A percentile compares a stretch with the other conserved stretches of the same genome.
Evolutionary conservation across 2,888 invertebrate species (phyloP).

Genomic region (Meghimatium bilineatum): DNA sequence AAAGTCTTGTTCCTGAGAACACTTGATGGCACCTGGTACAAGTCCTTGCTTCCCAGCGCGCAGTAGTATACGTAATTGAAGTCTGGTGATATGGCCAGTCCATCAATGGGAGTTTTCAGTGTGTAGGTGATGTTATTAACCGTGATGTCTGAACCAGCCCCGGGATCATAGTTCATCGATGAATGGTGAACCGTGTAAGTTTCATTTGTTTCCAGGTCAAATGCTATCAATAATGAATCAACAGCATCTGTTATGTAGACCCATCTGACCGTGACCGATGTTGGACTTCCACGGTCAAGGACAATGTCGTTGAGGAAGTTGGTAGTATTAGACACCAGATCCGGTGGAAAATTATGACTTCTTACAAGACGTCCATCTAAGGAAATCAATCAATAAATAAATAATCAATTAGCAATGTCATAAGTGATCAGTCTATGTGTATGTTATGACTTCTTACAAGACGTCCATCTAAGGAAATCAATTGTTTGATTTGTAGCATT

Average conservation of each 20-base stretch:
- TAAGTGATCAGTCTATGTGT: too few species aligned
- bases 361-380: constrained; percentile 25
- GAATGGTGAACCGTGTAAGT: constrained; percentile 60
- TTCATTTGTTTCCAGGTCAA: constrained; percentile 57
- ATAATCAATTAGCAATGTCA: too few species aligned
- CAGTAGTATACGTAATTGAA: constrained; percentile 65
- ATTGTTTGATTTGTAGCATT: too few species aligned
- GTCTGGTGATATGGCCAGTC: constrained; percentile 66
- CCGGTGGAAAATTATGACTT: constrained; percentile 29
- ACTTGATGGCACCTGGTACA: constrained; percentile 58
- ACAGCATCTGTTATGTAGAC: constrained; percentile 65
- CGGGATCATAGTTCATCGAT: constrained; percentile 56
- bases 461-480: too few species aligned
- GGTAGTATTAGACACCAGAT: constrained; percentile 29
- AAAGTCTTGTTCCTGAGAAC: constrained; percentile 53
- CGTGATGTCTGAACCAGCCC: constrained; percentile 44
- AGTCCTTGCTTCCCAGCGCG: constrained; percentile 57
- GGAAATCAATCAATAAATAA: not conserved
- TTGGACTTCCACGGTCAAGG: constrained; percentile 55
- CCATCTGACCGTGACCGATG: constrained; percentile 57
- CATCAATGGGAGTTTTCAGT: constrained; percentile 58
- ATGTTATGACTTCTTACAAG: too few species aligned
- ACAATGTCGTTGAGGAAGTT: constrained; percentile 68
- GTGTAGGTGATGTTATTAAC: constrained; percentile 14
- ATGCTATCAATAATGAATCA: constrained; percentile 61